Percentiles rank a stretch among this genome's conserved stretches.
Conservation (phyloP, 2,797 vertebrate genomes). For the Oophaga sylvatica region DNA sequence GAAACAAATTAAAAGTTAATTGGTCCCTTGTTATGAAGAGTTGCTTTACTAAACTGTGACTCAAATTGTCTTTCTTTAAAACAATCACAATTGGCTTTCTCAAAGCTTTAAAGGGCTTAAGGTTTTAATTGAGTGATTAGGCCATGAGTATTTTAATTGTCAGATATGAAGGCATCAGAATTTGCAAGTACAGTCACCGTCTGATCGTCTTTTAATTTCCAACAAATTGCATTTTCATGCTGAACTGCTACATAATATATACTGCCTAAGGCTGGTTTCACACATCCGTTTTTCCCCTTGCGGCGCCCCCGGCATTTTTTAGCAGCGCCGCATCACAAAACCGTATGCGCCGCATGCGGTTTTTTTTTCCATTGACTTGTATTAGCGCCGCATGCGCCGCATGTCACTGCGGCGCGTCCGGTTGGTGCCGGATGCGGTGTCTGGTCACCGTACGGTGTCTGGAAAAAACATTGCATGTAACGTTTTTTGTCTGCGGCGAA, state of each 20-base stretch:
- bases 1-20: slow-evolving; percentile 56
- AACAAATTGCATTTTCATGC: slow-evolving; percentile 40
- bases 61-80: slow-evolving; percentile 36
- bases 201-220: slow-evolving; percentile 29
- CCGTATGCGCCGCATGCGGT: no score
- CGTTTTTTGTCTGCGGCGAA: no score
- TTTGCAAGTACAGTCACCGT: slow-evolving; percentile 23
- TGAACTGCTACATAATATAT: background rate
- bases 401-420: no score
- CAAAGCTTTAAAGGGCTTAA: slow-evolving; percentile 31
- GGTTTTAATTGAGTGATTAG: slow-evolving; percentile 53
- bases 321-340: no score
- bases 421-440: no score
- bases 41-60: slow-evolving; percentile 53
- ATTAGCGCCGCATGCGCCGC: no score
- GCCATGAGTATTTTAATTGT: slow-evolving; percentile 50
- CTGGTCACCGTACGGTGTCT: no score
- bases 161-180: slow-evolving; percentile 36
- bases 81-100: slow-evolving; percentile 43
- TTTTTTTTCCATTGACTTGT: no score
- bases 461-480: no score
- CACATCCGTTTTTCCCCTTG: no score
- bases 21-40: slow-evolving; percentile 51
- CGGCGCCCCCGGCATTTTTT: no score
- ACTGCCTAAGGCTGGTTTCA: no score